Conservation (phyloP, 1,140 invertebrate genomes). For the Ruditapes philippinarum region DNA sequence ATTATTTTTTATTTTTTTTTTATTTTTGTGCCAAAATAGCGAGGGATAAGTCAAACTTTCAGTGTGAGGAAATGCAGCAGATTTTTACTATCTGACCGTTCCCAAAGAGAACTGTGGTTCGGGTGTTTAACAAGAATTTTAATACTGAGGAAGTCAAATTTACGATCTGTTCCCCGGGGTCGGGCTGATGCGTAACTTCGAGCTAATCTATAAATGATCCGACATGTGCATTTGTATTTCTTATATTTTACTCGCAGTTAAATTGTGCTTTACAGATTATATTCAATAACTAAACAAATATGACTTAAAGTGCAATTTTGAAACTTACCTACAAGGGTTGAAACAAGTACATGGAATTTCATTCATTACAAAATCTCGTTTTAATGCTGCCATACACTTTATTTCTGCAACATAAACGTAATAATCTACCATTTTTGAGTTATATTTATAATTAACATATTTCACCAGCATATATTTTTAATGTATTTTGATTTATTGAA, state of each 20-base stretch:
- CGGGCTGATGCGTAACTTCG: background rate
- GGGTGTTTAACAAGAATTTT: too few relatives aligned
- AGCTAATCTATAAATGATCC: background rate
- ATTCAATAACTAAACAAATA: background rate
- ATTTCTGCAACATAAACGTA: conserved; percentile 3
- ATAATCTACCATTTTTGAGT: background rate
- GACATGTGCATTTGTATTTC: too few relatives aligned
- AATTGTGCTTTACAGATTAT: background rate
- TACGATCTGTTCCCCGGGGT: background rate
- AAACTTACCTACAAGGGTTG: conserved; percentile 47
- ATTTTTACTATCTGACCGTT: background rate
- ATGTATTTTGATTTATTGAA: too few relatives aligned
- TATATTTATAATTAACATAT: background rate
- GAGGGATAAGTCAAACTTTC: too few relatives aligned
- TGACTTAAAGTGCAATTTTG: background rate
- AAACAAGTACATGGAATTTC: background rate
- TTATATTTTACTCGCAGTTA: background rate
- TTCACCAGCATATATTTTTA: background rate
- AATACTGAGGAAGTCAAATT: too few relatives aligned
- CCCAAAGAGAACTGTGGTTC: too few relatives aligned
- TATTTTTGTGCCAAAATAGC: too few relatives aligned
- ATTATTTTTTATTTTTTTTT: too few relatives aligned
- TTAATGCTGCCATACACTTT: conserved; percentile 4
- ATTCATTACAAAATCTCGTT: background rate
- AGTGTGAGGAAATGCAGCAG: too few relatives aligned